Percentiles rank a stretch among this genome's conserved stretches.
Evolutionary conservation across 2,113 vertebrate genomes (phyloP).

Genomic region (Tor tambroides): DNA sequence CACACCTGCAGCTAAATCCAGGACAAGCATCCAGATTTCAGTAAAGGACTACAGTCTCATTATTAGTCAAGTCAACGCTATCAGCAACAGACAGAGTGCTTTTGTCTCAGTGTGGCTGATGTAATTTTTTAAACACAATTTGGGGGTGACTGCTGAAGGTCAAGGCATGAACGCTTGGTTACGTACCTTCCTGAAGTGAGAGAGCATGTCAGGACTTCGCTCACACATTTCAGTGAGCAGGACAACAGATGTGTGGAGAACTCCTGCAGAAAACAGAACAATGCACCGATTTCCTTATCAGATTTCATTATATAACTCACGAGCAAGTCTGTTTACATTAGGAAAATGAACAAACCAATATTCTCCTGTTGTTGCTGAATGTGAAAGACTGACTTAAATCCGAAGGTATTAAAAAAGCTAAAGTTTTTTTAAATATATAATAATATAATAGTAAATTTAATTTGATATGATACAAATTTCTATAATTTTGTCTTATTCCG

Average conservation of each 20-base stretch:
- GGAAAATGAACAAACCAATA: not conserved
- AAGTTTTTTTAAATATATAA: not conserved
- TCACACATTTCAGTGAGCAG: slow-evolving; percentile 99
- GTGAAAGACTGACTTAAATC: not conserved
- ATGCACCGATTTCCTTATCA: not conserved
- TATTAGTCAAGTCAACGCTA: not conserved
- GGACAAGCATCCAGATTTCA: slow-evolving; percentile 49
- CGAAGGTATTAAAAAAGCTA: not conserved
- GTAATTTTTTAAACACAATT: slow-evolving; percentile 15
- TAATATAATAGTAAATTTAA: too few species aligned
- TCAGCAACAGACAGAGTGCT: slow-evolving; percentile 1
- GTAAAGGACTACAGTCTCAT: slow-evolving; percentile 5
- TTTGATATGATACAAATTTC: not conserved
- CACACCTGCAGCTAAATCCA: slow-evolving; percentile 53
- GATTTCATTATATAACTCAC: not conserved
- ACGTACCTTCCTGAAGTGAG: slow-evolving; percentile 97
- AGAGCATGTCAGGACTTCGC: slow-evolving; percentile 97
- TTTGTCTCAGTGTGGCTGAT: slow-evolving; percentile 14
- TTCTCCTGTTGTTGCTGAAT: not conserved
- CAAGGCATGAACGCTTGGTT: not conserved
- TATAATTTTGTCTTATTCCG: not conserved
- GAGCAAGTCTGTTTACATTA: not conserved
- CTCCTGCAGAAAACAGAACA: slow-evolving; percentile 76
- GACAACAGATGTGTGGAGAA: slow-evolving; percentile 98
- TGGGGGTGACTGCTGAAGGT: not conserved